phyloP scores from a whole-genome alignment of 2,888 invertebrate genomes.

The Hedya salicella region DNA sequence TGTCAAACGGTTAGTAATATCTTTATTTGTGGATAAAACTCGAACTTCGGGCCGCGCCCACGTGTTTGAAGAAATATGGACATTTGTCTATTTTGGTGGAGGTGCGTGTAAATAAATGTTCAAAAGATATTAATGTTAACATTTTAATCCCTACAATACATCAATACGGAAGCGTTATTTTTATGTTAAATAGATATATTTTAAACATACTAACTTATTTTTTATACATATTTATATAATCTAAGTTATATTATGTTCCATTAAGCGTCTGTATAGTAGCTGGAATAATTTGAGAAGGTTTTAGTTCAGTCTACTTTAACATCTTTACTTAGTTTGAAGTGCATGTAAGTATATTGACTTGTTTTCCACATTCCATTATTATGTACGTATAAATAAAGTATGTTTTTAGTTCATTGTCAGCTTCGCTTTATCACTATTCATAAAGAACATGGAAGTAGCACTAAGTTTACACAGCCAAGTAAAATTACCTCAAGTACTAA shows the following conservation, averaged over 20 bases:
- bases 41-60: constrained; percentile 66
- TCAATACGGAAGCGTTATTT: constrained; percentile 2
- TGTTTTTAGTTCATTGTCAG: constrained; percentile 16
- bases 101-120: constrained; percentile 22
- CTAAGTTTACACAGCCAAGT: constrained; percentile 37
- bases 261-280: too few species aligned
- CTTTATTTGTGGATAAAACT: constrained; percentile 70
- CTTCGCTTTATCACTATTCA: constrained; percentile 29
- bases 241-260: too few species aligned
- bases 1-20: constrained; percentile 70
- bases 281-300: too few species aligned
- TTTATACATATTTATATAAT: neutral
- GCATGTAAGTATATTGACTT: too few species aligned
- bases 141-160: constrained; percentile 10
- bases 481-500: constrained; percentile 38
- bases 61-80: constrained; percentile 50
- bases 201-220: too few species aligned
- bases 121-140: constrained; percentile 8
- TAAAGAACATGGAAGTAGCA: constrained; percentile 18
- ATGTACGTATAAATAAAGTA: neutral
- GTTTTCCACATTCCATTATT: neutral
- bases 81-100: constrained; percentile 34
- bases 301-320: too few species aligned
- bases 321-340: too few species aligned
- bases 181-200: neutral